Base-by-base conservation (phyloP, 92 coral and sea anemone genomes). In the Heliopora coerulea region DNA sequence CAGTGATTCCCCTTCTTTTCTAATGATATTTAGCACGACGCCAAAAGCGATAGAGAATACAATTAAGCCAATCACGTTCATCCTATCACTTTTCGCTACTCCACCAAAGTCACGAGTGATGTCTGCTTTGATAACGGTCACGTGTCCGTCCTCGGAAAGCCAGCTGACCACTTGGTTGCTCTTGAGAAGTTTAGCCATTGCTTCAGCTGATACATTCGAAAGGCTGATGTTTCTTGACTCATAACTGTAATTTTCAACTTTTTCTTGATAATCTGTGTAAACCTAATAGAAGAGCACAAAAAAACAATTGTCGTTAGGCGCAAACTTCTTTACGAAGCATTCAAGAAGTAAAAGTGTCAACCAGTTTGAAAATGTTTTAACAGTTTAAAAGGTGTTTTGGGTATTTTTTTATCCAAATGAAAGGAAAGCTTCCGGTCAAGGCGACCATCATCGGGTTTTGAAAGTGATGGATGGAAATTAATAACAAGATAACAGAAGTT, bases 1-100 rank as follows among this genome's bases (percentile, higher is more conserved):
- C 28, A 68, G 32, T 12, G 75, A 60, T 15, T 21, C 0, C 20
- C 75, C 75, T 44, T 68, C 61, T 49, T 68, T 46, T 28, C 49
- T 68, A 9, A 68, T 68, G 44, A 50, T 48, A 23, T 68, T 68
- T 41, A 68, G 33, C 48, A 68, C 60, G 17, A 68, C 44, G 11
- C 75, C 75, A 49, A 68, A 68, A 3, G 75, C 75, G 33, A 68
- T 68, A 1, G 75, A 68, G 19, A 68, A 26, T 28, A 37, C 39
- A 48, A 68, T 68, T 17, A 68, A 32, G 10, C 75, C 75, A 50
- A 68, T 50, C 75, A 68, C 49, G 20, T 68, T 68, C 0, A 41
- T 68, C 15, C 75, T 60, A 25, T 60, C 75, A 14, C 75, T 60
- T 15, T 48, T 68, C 2, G 75, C 33, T 23, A 30, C 37, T 6